Evolutionary conservation across 2,888 invertebrate genomes (phyloP), one percentile per base, ranked within the genome.

Genomic region (Latrodectus elegans): DNA sequence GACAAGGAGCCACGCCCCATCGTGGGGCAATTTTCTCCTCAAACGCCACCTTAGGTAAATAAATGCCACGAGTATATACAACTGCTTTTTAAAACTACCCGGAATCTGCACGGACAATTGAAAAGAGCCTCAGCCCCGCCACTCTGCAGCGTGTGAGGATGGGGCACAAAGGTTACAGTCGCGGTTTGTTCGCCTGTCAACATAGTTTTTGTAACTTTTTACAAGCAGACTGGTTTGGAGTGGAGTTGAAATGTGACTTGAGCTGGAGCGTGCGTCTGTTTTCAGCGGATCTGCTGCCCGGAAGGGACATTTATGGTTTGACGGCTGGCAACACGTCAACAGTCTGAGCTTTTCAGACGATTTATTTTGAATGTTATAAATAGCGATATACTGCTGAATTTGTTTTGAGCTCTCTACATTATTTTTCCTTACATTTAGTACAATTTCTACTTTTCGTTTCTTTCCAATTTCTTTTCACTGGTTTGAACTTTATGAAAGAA

Each of bases 21-120:
- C 74, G 70, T 75, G 70, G 80, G 84, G 85, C 85, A 85, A 85
- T 85, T 85, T 85, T 85, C 85, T 80, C 60, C 85, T 85, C 85
- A 85, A 85, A 80, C 85, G 85, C 85, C 85, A 85, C 85, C 85
- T 85, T 85, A 80, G 85, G 85, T 85, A 85, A 85, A 85, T 85
- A 85, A 85, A 80, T 80, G 85, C 85, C 85, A 85, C 85, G 85
- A 80, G 85, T 68, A 85, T 85, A 85, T 80, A 84, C 84, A 85
- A 79, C 74, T 68, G 79, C 75, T 80, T 74, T 75, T 85, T 85
- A 85, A 85, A 85, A 80, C 85, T 74, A 85, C 85, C 85, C 85
- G 85, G 85, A 85, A 85, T 85, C 85, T 70, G 55, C 38, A 38
- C 78, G 65, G 78, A 84, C 84, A 84, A 84, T 84, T 53, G 84